Evolutionary conservation across 2,113 vertebrate species (phyloP), one percentile per base, ranked within the genome.

Genomic region (Ornithorhynchus anatinus): DNA sequence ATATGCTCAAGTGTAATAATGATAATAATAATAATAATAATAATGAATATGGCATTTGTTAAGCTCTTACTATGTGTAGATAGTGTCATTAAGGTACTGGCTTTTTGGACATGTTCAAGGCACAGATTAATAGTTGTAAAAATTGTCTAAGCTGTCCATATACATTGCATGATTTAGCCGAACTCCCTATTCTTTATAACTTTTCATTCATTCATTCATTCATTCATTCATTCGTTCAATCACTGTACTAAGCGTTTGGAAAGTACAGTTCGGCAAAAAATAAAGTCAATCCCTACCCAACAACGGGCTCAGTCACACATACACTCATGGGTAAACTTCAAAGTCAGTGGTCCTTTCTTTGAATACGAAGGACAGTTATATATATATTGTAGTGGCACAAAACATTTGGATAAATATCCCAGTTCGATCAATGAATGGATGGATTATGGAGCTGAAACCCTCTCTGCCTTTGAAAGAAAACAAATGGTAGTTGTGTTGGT

Each of bases 391-490:
- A 69, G 65, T 61, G 56, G 56, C 54, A 1, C 36, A 43, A 39
- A 59, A 56, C 54, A n/a, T 38, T 72, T 61, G 29, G 31, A 17
- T 48, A 31, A 6, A 36, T 13, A 5, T 2, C 57, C 64, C 48
- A 42, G 77, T 56, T 19, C 27, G 61, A 72, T 65, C 27, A 4
- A 25, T 15, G 58, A 56, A 68, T 59, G 69, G 59, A 38, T 69
- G 66, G 56, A 20, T 13, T 23, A 12, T 20, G n/a, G n/a, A 20
- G 17, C 5, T 48, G 45, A 27, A 23, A 25, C 13, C 23, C 17
- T 43, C n/a, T n/a, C n/a, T n/a, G n/a, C n/a, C n/a, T 47, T 60
- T 33, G 36, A 52, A 45, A 22, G 22, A 40, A 40, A 38, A 33
- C 27, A 23, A 51, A 72, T 44, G 12, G 10, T 67, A 14, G 6